Evolutionary conservation across 2,888 invertebrate genomes (phyloP), one percentile per base, ranked within the genome.

Genomic region (Hemicrepidius hirtus): DNA sequence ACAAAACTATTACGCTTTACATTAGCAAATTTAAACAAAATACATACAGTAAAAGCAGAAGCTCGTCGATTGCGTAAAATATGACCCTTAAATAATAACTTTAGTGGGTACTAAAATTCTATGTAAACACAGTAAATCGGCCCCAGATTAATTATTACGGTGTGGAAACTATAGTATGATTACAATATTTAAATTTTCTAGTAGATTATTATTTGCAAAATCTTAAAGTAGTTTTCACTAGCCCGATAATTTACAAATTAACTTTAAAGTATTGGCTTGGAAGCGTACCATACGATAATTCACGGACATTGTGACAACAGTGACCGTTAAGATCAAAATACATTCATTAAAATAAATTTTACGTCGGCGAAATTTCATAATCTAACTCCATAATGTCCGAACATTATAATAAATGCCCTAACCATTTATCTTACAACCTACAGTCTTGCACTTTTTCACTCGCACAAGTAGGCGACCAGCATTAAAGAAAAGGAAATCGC

Each of bases 301-400:
- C 68, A 68, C 41, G 21, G n/a, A 24, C 13, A 37, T 35, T 24
- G 53, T 64, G 72, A 72, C 72, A 72, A 71, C 28, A 57, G 44
- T 41, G 63, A 63, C 57, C 50, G 59, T 72, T 72, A 72, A 67
- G 55, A 62, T 62, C 67, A 55, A 72, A 72, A 68, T 72, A 72
- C 62, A 57, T 64, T 13, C 64, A 57, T 35, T n/a, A 5, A 68
- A 68, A 72, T 55, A 68, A 37, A 68, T 55, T 67, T 68, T 60
- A 68, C 37, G 64, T 57, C 32, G 24, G 64, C 20, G 16, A 63
- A 68, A 73, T 73, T 73, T 73, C 73, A 73, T 73, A 73, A 72
- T 63, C 66, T 18, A 20, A 40, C 41, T 57, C 35, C 40, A 50
- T 35, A 65, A 57, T 60, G 66, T 66, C 32, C 28, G 57, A 32